Evolutionary conservation across 2,113 vertebrate genomes (phyloP), one percentile per base, ranked within the genome.

Genomic region (Mustela nigripes): DNA sequence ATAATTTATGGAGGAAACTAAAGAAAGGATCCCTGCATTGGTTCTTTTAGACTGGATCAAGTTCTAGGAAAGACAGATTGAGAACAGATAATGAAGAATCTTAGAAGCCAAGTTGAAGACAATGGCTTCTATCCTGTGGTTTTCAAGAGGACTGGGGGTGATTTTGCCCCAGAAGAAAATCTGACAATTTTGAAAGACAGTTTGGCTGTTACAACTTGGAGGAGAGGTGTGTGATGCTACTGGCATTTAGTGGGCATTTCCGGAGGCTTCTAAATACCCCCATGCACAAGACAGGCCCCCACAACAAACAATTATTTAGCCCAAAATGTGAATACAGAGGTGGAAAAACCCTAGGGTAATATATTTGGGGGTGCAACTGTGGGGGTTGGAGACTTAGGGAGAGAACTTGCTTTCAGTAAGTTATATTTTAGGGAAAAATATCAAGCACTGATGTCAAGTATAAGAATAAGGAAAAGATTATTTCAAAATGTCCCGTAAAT

Each of bases 21-120:
- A 92, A 85, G 42, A 50, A 94, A 96, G 71, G n/a, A 96, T 85
- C 42, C 26, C 50, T 91, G 24, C 26, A 58, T 15, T 93, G 36
- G 10, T 71, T 93, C 42, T 79, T 89, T 84, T 21, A 83, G 62
- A 22, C 19, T 11, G 12, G 88, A 21, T 92, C 69, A 84, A 89
- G 87, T 83, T 93, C 81, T 93, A 78, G 33, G 11, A 80, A 91
- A 79, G 12, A 33, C 12, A 73, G 53, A 58, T 14, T 50, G 15
- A 21, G 9, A 73, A 79, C 8, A 84, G 26, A 74, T 31, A 67
- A 80, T 4, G 22, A 78, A 89, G 8, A 7, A 42, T 65, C 33
- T 56, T 91, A 78, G 48, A 84, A 79, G 65, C 16, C 26, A 91
- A 10, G 53, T 56, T 82, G 83, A 88, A 79, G 31, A 71, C 83